Conservation (phyloP, 2,888 invertebrate species). For the Strigamia crassipes region DNA sequence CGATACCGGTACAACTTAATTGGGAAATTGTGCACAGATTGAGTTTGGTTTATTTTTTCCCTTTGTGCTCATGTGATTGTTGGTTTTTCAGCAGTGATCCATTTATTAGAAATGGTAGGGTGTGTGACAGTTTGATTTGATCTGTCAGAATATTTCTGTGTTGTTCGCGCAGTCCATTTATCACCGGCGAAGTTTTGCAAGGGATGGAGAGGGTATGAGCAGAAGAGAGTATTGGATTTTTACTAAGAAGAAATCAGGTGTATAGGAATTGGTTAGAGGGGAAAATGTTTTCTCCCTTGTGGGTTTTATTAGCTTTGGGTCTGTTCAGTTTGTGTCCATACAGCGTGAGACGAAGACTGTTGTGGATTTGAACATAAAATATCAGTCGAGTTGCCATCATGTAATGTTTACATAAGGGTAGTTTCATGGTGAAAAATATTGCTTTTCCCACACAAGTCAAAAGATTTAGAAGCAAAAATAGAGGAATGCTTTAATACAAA, state of each 20-base stretch:
- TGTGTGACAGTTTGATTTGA: constrained; percentile 31
- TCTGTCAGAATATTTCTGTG: constrained; percentile 34
- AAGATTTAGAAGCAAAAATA: background rate
- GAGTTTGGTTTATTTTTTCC: background rate
- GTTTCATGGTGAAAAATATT: constrained; percentile 14
- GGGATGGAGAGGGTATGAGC: background rate
- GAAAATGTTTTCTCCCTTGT: constrained; percentile 33
- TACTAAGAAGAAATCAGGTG: constrained; percentile 37
- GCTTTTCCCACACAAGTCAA: background rate
- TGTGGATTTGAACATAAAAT: constrained; percentile 26
- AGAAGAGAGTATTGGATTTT: constrained; percentile 30
- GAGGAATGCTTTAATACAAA: too few species aligned
- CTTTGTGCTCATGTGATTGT: background rate
- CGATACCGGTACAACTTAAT: background rate
- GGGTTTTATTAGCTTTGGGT: constrained; percentile 22
- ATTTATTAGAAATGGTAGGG: constrained; percentile 12
- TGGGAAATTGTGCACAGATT: background rate
- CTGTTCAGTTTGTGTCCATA: constrained; percentile 28
- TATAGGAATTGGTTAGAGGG: constrained; percentile 34
- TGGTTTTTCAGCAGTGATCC: constrained; percentile 2
- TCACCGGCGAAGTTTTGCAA: background rate
- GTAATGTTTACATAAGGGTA: constrained; percentile 3
- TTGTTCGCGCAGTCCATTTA: constrained; percentile 25
- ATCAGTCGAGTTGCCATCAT: background rate
- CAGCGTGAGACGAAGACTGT: constrained; percentile 1